Conservation (phyloP, 2,888 invertebrate species). For the Physocephala rufipes region DNA sequence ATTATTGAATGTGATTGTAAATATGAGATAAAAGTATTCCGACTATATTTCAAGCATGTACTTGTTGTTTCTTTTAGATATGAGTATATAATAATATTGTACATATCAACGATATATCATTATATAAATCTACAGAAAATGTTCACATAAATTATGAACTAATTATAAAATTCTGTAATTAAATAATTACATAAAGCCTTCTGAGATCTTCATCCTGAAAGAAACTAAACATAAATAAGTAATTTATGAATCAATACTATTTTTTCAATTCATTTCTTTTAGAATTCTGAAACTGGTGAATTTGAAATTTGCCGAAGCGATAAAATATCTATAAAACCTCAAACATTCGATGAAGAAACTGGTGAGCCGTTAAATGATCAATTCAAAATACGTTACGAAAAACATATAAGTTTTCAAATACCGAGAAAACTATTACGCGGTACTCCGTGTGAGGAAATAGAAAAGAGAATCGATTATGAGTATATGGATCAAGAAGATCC, state of each 20-base stretch:
- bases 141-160: background rate
- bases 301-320: constrained; percentile 54
- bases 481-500: constrained; percentile 40
- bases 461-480: constrained; percentile 50
- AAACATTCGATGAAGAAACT: constrained; percentile 62
- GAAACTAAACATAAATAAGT: too few species aligned
- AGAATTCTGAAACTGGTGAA: constrained; percentile 65
- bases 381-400: constrained; percentile 58
- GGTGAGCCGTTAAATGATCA: constrained; percentile 61
- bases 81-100: background rate
- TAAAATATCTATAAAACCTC: constrained; percentile 49
- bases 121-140: background rate
- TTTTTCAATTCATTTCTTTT: background rate
- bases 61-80: too few species aligned
- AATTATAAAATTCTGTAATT: too few species aligned
- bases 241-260: too few species aligned
- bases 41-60: too few species aligned
- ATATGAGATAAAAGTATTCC: too few species aligned
- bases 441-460: constrained; percentile 55
- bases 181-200: too few species aligned
- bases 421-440: constrained; percentile 59
- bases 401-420: constrained; percentile 61
- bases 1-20: too few species aligned
- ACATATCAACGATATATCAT: background rate
- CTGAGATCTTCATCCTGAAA: too few species aligned